A percentile compares a stretch with the other conserved stretches of the same genome.
Evolutionary conservation across 2,797 vertebrate species (phyloP).

Genomic region (Enteromius unitaeniatus): DNA sequence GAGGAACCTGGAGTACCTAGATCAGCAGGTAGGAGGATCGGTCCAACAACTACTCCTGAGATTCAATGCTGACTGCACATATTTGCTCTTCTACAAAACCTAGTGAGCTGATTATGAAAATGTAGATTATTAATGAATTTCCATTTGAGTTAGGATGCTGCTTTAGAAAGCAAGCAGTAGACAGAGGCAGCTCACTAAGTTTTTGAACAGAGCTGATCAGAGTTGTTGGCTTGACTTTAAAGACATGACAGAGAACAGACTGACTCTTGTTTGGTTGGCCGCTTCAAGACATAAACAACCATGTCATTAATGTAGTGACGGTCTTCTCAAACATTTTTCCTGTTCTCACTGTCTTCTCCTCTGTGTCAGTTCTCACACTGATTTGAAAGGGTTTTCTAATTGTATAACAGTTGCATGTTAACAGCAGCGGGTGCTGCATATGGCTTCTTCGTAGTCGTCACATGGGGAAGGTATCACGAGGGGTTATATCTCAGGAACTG

Average conservation of each 20-base stretch:
- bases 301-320: background rate
- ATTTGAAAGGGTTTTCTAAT: constrained; percentile 10
- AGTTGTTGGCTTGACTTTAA: constrained; percentile 1
- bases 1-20: constrained; percentile 97
- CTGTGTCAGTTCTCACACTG: constrained; percentile 27
- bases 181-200: background rate
- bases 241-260: background rate
- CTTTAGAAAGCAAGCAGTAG: background rate
- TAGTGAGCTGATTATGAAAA: background rate
- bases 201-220: constrained; percentile 16
- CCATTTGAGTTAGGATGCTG: background rate
- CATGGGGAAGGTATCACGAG: background rate
- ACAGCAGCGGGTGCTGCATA: background rate
- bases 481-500: background rate
- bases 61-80: constrained; percentile 7
- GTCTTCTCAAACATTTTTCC: constrained; percentile 29
- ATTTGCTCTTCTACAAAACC: constrained; percentile 4
- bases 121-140: background rate
- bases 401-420: background rate
- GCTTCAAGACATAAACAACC: background rate
- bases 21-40: constrained; percentile 93
- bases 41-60: constrained; percentile 55
- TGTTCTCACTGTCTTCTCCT: constrained; percentile 8
- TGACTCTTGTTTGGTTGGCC: background rate
- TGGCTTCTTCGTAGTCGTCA: background rate